Evolutionary conservation across 2,113 vertebrate genomes (phyloP).

Genomic region (Oreochromis spilurus): DNA sequence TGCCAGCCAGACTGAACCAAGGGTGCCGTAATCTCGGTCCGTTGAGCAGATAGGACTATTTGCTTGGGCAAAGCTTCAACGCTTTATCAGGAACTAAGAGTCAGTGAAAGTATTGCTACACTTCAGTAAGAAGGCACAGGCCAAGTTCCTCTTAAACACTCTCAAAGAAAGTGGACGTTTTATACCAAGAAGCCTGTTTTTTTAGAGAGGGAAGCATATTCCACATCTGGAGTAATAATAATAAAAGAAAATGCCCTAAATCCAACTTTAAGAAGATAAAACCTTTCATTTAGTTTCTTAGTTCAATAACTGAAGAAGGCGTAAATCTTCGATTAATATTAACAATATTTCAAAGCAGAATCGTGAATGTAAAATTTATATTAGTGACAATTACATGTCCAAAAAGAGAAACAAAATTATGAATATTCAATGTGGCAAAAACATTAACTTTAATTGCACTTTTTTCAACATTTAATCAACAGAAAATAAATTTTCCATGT

Average conservation of each 20-base stretch:
- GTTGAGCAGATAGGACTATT: slow-evolving; percentile 48
- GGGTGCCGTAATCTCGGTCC: slow-evolving; percentile 56
- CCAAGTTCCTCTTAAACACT: slow-evolving; percentile 26
- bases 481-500: neutral
- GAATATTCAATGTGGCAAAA: neutral
- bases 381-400: neutral
- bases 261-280: neutral
- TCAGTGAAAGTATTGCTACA: slow-evolving; percentile 47
- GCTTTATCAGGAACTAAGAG: slow-evolving; percentile 48
- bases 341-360: neutral
- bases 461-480: neutral
- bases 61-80: slow-evolving; percentile 16
- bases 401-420: neutral
- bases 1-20: slow-evolving; percentile 32
- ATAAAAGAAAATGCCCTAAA: neutral
- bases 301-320: neutral
- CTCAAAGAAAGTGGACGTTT: slow-evolving; percentile 12
- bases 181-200: neutral
- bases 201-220: neutral
- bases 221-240: neutral
- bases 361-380: neutral
- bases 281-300: neutral
- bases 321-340: neutral
- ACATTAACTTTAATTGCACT: neutral
- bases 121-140: neutral